Conservation (phyloP, 1,140 invertebrate genomes). For the Papilio polytes region DNA sequence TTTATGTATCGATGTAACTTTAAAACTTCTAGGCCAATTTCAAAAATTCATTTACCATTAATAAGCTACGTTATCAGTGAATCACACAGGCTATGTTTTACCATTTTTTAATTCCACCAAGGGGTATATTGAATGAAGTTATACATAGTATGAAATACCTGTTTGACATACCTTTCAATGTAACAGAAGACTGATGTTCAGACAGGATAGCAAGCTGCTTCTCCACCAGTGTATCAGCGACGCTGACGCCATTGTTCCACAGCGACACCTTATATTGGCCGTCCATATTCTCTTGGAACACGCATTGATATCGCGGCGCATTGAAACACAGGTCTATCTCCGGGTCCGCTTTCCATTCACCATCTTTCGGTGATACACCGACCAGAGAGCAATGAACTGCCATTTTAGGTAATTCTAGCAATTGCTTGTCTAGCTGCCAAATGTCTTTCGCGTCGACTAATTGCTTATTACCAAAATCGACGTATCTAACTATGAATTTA, state of each 20-base stretch:
- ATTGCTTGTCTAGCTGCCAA: slow-evolving; percentile 87
- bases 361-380: slow-evolving; percentile 83
- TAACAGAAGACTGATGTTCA: slow-evolving; percentile 71
- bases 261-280: slow-evolving; percentile 84
- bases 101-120: too few species aligned
- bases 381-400: slow-evolving; percentile 87
- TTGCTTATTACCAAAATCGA: slow-evolving; percentile 90
- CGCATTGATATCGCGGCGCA: slow-evolving; percentile 84
- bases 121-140: too few species aligned
- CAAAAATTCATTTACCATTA: too few species aligned
- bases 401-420: slow-evolving; percentile 88
- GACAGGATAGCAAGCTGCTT: slow-evolving; percentile 66
- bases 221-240: slow-evolving; percentile 71
- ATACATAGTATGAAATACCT: too few species aligned
- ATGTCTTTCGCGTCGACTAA: slow-evolving; percentile 85
- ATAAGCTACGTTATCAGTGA: too few species aligned
- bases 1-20: too few species aligned
- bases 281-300: slow-evolving; percentile 78
- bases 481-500: slow-evolving; percentile 87
- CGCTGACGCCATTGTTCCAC: slow-evolving; percentile 72
- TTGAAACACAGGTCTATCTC: slow-evolving; percentile 85
- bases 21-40: too few species aligned
- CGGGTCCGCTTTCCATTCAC: slow-evolving; percentile 83
- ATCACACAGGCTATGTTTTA: too few species aligned
- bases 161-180: slow-evolving; percentile 68